Evolutionary conservation across 92 coral and sea anemone species (phyloP), one percentile per base, ranked within the genome.

Genomic region (Phymanthus crucifer): DNA sequence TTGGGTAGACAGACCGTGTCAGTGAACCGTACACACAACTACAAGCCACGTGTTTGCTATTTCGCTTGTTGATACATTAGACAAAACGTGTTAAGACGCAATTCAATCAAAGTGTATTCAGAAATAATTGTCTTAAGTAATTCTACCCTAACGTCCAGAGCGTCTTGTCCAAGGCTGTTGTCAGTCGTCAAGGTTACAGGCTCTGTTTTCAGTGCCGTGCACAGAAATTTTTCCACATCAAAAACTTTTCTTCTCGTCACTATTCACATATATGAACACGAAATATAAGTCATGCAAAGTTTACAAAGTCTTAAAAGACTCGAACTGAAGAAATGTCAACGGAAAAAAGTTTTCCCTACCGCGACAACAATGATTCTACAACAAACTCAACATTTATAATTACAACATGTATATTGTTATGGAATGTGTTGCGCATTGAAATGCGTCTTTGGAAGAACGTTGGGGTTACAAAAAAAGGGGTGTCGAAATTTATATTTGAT

Each of bases 61-160:
- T 65, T 37, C 33, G 29, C 13, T 38, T 77, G 72, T 77, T 77
- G 81, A 77, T 72, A 61, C 65, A 18, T 38, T 38, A 64, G 14
- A 77, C 72, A 77, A 77, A 77, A 77, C 72, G 81, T 77, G 81
- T 77, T 77, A 77, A 77, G 72, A 58, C 81, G 72, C 29, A 37
- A 37, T 64, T 77, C 81, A 64, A 65, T 61, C 64, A 64, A 64
- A 58, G 81, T 77, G 46, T 77, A 77, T 70, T 77, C 46, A 32
- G 36, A 27, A 43, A 9, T 72, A 17, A 38, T 65, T 77, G 81
- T 65, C n/a, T 32, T 13, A 3, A 1, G 65, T 43, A 32, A 52
- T 18, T 56, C 32, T 47, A 47, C 40, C 29, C 40, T 74, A 8
- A 74, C 66, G 78, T 35, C 50, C 26, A 8, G 7, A 13, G 79